A percentile compares a stretch with the other conserved stretches of the same genome.
phyloP scores from a whole-genome alignment of 2,113 vertebrate genomes.

The Bambusicola thoracicus region DNA sequence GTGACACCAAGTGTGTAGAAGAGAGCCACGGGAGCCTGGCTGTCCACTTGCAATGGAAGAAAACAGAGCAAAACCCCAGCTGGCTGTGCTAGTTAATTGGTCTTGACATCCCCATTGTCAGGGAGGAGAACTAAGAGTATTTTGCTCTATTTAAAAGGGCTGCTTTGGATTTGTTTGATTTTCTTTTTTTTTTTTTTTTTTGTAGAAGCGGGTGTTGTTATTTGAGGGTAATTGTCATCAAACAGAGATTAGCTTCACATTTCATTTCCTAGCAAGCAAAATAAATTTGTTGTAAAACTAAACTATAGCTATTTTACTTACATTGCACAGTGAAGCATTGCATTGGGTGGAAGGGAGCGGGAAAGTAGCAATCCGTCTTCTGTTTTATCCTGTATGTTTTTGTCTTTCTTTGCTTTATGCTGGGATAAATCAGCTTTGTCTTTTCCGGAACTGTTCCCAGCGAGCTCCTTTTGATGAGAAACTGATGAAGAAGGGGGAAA shows the following conservation, averaged over 20 bases:
- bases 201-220: background rate
- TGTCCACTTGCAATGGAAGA: slow-evolving; percentile 36
- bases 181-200: background rate
- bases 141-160: background rate
- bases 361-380: background rate
- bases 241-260: background rate
- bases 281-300: background rate
- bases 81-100: slow-evolving; percentile 36
- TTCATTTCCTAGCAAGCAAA: slow-evolving; percentile 6
- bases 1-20: background rate
- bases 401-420: background rate
- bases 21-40: background rate
- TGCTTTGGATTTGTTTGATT: slow-evolving; percentile 37
- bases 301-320: background rate
- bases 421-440: background rate
- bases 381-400: background rate
- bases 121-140: background rate
- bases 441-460: background rate
- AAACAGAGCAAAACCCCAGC: slow-evolving; percentile 22
- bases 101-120: slow-evolving; percentile 44
- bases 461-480: background rate
- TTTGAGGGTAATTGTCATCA: background rate
- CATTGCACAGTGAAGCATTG: background rate
- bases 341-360: background rate
- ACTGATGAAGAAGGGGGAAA: rapidly evolving